phyloP scores from a whole-genome alignment of 2,888 invertebrate genomes.

The Hoplodrina ambigua region DNA sequence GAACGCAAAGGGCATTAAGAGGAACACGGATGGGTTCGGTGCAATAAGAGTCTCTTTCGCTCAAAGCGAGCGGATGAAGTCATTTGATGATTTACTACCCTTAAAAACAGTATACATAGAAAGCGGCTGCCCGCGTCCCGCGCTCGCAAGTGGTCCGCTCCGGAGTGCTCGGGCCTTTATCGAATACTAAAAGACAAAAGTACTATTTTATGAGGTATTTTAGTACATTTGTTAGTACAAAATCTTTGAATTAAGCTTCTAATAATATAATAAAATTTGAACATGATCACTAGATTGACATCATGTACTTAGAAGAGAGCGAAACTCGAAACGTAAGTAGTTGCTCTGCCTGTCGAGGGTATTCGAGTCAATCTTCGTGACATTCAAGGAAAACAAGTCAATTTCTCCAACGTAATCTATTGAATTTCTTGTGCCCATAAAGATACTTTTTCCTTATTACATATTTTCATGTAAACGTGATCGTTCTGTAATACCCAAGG shows the following conservation, averaged over 20 bases:
- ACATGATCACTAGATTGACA: neutral
- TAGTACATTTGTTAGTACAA: neutral
- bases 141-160: too few relatives aligned
- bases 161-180: too few relatives aligned
- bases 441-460: slow-evolving; percentile 27
- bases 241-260: neutral
- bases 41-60: too few relatives aligned
- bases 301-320: neutral
- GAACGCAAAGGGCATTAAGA: too few relatives aligned
- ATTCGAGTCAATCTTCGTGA: slow-evolving; percentile 9
- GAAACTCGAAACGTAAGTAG: neutral
- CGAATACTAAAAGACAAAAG: too few relatives aligned
- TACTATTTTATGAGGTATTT: too few relatives aligned
- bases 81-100: too few relatives aligned
- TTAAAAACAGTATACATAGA: too few relatives aligned
- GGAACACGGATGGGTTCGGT: too few relatives aligned
- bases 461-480: neutral
- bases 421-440: slow-evolving; percentile 25
- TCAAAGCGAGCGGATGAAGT: too few relatives aligned
- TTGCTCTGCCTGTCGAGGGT: neutral
- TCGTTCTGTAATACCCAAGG: neutral
- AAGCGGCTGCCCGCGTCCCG: too few relatives aligned
- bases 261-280: neutral
- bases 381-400: slow-evolving; percentile 33
- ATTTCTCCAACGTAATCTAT: slow-evolving; percentile 21